Evolutionary conservation across 2,888 invertebrate species (phyloP).

Genomic region (Drosophila hawaiiensis): DNA sequence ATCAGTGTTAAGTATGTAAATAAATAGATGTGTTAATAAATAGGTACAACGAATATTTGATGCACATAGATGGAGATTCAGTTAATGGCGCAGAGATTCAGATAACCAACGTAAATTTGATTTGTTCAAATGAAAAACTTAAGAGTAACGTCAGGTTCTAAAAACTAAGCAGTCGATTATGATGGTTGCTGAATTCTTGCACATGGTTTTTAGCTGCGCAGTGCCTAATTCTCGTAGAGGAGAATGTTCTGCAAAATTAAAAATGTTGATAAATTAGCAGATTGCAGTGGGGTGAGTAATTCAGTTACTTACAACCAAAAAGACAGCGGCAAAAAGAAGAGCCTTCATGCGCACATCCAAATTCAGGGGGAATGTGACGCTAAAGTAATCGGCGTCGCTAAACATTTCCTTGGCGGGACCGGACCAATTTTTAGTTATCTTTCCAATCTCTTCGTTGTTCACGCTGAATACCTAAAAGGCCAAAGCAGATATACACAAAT

Average conservation of each 20-base stretch:
- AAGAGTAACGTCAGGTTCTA: slow-evolving; percentile 32
- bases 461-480: slow-evolving; percentile 88
- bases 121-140: slow-evolving; percentile 18
- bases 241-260: slow-evolving; percentile 40
- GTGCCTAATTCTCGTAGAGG: slow-evolving; percentile 47
- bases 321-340: slow-evolving; percentile 90
- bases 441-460: slow-evolving; percentile 92
- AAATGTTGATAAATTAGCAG: not conserved
- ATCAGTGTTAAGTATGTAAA: slow-evolving; percentile 11
- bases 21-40: not conserved
- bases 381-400: slow-evolving; percentile 94
- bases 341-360: slow-evolving; percentile 93
- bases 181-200: slow-evolving; percentile 11
- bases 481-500: slow-evolving; percentile 12
- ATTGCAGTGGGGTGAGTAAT: too few relatives aligned
- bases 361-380: slow-evolving; percentile 94
- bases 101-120: slow-evolving; percentile 13
- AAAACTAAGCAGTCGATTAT: slow-evolving; percentile 53
- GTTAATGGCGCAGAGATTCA: slow-evolving; percentile 40
- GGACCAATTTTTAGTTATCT: slow-evolving; percentile 94
- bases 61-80: slow-evolving; percentile 12
- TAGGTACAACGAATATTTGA: not conserved
- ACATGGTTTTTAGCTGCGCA: not conserved
- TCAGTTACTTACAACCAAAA: slow-evolving; percentile 89
- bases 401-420: slow-evolving; percentile 91